A percentile compares a stretch with the other conserved stretches of the same genome.
phyloP scores from a whole-genome alignment of 2,888 invertebrate genomes.

The Agrotis ipsilon region DNA sequence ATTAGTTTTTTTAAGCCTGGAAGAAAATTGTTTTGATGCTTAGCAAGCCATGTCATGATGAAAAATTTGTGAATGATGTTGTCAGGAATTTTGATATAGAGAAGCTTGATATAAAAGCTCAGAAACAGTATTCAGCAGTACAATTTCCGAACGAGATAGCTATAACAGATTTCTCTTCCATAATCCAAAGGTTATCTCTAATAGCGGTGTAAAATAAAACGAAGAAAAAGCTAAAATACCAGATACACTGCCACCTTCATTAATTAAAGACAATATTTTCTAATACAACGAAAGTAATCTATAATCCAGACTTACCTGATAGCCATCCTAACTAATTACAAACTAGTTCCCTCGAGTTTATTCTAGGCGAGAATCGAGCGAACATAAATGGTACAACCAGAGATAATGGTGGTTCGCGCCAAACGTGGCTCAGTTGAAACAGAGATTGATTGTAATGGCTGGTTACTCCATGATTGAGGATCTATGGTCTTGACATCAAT shows the following conservation, averaged over 20 bases:
- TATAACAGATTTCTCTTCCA: no score
- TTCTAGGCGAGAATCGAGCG: conserved; percentile 32
- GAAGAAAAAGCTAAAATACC: conserved; percentile 33
- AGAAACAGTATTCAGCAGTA: not conserved
- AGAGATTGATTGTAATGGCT: conserved; percentile 72
- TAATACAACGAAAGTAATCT: conserved; percentile 46
- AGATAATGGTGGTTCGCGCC: conserved; percentile 68
- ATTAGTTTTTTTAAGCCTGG: not conserved
- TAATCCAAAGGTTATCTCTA: conserved; percentile 2
- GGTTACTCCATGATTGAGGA: conserved; percentile 61
- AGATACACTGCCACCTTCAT: conserved; percentile 17
- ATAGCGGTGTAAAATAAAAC: conserved; percentile 27
- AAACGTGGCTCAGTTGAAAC: conserved; percentile 64
- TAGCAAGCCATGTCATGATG: no score
- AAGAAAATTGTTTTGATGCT: no score
- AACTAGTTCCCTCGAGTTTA: conserved; percentile 41
- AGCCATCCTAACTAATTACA: conserved; percentile 50
- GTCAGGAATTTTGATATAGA: not conserved
- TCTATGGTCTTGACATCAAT: conserved; percentile 65
- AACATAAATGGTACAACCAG: conserved; percentile 55
- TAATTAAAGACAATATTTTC: conserved; percentile 55
- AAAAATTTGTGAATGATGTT: no score
- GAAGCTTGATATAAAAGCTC: not conserved
- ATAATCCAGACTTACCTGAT: conserved; percentile 49
- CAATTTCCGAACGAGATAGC: not conserved